Conservation (phyloP, 1,140 invertebrate species). For the Harlomillsia oculata region DNA sequence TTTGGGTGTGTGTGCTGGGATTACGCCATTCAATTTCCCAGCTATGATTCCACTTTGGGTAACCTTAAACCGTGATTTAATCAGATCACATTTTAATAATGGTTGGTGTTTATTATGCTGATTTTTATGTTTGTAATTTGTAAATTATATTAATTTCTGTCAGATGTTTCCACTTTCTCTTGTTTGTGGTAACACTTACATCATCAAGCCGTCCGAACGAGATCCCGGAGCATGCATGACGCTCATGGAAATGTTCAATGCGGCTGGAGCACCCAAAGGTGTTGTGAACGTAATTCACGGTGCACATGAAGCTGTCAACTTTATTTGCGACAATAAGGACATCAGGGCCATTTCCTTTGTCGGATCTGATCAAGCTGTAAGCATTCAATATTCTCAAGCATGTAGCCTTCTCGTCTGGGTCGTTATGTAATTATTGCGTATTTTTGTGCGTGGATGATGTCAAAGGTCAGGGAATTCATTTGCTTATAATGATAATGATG, state of each 20-base stretch:
- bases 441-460: not conserved
- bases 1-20: constrained; percentile 55
- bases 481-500: constrained; percentile 1
- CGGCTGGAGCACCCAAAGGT: constrained; percentile 58
- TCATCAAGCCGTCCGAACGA: constrained; percentile 85
- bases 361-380: constrained; percentile 84
- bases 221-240: constrained; percentile 95
- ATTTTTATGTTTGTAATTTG: not conserved
- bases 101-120: not conserved
- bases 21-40: constrained; percentile 92
- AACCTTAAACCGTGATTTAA: constrained; percentile 33
- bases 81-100: constrained; percentile 2
- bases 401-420: not conserved
- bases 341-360: constrained; percentile 98
- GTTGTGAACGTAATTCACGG: constrained; percentile 91
- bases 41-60: constrained; percentile 99
- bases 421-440: not conserved
- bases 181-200: constrained; percentile 71
- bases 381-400: constrained; percentile 36
- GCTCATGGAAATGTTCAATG: constrained; percentile 74
- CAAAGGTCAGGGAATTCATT: not conserved
- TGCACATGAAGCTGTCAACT: constrained; percentile 84
- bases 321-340: constrained; percentile 91
- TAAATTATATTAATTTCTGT: constrained; percentile 5
- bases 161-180: constrained; percentile 87